phyloP scores from a whole-genome alignment of 1,140 invertebrate species.

The Sycophaga agraensis region DNA sequence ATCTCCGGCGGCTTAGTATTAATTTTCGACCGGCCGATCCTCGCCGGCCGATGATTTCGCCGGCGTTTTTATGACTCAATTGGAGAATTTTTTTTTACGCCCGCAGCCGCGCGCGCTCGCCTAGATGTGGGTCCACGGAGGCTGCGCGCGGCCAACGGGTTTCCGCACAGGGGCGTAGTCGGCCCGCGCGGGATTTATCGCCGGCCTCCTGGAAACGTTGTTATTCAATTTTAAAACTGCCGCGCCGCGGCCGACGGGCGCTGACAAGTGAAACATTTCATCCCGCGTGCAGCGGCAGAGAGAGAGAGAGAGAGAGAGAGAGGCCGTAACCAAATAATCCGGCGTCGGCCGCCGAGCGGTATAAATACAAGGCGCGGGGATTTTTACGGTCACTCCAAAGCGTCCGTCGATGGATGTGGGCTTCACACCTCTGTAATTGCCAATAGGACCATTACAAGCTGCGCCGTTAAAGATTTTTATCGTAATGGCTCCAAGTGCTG shows the following conservation, averaged over 20 bases:
- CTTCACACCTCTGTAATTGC: too few relatives aligned
- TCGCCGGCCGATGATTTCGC: slow-evolving; percentile 36
- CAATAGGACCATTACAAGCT: too few relatives aligned
- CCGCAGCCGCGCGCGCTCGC: slow-evolving; percentile 12
- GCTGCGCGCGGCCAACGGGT: background rate
- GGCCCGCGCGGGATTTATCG: slow-evolving; percentile 16
- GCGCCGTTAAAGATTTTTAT: too few relatives aligned
- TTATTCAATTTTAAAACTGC: slow-evolving; percentile 30
- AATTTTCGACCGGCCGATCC: slow-evolving; percentile 19
- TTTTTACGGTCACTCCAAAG: too few relatives aligned
- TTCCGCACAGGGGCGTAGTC: slow-evolving; percentile 6
- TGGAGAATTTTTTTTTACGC: slow-evolving; percentile 20
- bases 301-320: too few relatives aligned
- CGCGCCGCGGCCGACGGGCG: too few relatives aligned
- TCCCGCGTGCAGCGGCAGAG: background rate
- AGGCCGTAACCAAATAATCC: too few relatives aligned
- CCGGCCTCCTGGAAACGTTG: slow-evolving; percentile 24
- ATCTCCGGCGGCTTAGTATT: slow-evolving; percentile 23
- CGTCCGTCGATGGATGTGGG: too few relatives aligned
- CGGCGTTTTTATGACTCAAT: slow-evolving; percentile 45
- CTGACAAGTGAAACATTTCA: slow-evolving; percentile 21
- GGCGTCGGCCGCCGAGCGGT: too few relatives aligned
- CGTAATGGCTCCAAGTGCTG: too few relatives aligned
- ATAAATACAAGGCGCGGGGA: too few relatives aligned
- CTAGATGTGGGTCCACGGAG: background rate